Conservation (phyloP, 2,797 vertebrate genomes). For the Orientallactaga sibirica region DNA sequence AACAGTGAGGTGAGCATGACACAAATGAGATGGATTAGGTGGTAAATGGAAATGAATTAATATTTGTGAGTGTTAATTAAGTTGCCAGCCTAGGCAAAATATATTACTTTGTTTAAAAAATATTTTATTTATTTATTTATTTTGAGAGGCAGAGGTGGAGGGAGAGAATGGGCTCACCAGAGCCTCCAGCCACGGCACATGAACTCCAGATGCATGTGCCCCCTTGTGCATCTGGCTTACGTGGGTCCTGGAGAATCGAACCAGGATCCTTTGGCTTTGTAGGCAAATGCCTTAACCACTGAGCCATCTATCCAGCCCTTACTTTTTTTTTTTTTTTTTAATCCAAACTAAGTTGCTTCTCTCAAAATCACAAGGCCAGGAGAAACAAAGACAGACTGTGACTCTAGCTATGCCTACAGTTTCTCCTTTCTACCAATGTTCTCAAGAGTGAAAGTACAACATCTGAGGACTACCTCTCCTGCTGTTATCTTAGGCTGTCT, state of each 20-base stretch:
- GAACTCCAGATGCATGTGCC: too few relatives aligned
- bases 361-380: background rate
- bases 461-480: background rate
- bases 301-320: too few relatives aligned
- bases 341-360: background rate
- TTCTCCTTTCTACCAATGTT: background rate
- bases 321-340: background rate
- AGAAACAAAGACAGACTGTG: background rate
- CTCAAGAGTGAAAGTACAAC: background rate
- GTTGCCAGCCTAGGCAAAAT: background rate
- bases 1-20: background rate
- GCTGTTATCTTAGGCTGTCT: too few relatives aligned
- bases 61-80: background rate
- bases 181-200: too few relatives aligned
- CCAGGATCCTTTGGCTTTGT: too few relatives aligned
- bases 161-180: too few relatives aligned
- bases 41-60: background rate
- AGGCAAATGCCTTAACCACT: too few relatives aligned
- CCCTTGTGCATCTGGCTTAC: too few relatives aligned
- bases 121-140: too few relatives aligned
- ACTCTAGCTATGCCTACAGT: fast-evolving
- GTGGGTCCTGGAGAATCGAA: too few relatives aligned
- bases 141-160: too few relatives aligned
- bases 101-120: too few relatives aligned
- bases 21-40: background rate